Evolutionary conservation across 2,888 invertebrate genomes (phyloP).

Genomic region (Enoplolaimus lenunculus): DNA sequence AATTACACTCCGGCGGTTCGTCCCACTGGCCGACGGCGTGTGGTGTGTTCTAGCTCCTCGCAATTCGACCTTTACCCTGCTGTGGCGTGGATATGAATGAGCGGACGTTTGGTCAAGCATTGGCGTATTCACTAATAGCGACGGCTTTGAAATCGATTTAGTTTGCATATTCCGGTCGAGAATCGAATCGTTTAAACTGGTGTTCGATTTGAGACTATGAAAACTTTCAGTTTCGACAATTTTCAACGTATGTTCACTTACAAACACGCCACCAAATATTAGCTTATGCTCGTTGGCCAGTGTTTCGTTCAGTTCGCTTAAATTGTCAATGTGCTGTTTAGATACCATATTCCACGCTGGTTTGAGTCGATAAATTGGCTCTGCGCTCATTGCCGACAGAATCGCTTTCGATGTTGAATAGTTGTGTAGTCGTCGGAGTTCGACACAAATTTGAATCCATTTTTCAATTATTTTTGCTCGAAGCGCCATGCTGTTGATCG

Average conservation of each 20-base stretch:
- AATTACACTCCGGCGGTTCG: not conserved
- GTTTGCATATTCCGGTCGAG: not conserved
- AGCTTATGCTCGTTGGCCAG: not conserved
- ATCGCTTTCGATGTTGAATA: constrained; percentile 96
- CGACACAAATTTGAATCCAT: constrained; percentile 27
- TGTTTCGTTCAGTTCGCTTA: not conserved
- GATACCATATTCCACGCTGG: constrained; percentile 77
- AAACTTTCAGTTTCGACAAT: not conserved
- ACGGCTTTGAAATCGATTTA: not conserved
- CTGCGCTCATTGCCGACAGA: constrained; percentile 79
- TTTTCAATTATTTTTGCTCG: not conserved
- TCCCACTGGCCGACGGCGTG: not conserved
- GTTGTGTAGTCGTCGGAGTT: constrained; percentile 72
- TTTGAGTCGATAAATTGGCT: constrained; percentile 77
- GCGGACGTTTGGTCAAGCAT: not conserved
- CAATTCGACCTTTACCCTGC: not conserved
- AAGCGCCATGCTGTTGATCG: not conserved
- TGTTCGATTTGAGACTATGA: not conserved
- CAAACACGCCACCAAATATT: not conserved
- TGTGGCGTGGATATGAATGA: not conserved
- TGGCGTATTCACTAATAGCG: no score
- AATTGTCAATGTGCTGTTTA: not conserved
- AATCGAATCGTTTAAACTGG: not conserved
- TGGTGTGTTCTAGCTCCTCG: not conserved
- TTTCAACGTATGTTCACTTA: not conserved